phyloP scores from a whole-genome alignment of 2,113 vertebrate genomes.

The Oreochromis niloticus region DNA sequence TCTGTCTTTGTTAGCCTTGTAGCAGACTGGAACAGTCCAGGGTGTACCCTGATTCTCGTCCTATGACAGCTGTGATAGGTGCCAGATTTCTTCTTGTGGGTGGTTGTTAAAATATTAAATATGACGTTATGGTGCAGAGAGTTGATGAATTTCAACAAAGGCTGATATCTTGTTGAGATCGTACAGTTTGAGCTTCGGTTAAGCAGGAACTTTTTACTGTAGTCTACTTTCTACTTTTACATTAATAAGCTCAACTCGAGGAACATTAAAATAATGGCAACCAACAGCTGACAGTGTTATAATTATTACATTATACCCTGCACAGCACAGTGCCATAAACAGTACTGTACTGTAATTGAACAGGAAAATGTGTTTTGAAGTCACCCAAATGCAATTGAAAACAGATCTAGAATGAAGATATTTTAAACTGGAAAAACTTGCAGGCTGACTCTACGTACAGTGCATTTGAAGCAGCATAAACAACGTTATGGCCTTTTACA shows the following conservation, averaged over 20 bases:
- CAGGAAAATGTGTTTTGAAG: background rate
- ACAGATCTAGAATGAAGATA: background rate
- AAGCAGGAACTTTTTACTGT: background rate
- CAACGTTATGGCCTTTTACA: background rate
- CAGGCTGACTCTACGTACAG: background rate
- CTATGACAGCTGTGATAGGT: background rate
- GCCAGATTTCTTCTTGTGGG: background rate
- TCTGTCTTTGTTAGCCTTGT: background rate
- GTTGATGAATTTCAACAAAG: background rate
- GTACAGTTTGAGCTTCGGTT: background rate
- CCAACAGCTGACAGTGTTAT: background rate
- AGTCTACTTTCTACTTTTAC: background rate
- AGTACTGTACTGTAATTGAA: background rate
- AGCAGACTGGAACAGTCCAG: background rate
- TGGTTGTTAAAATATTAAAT: background rate
- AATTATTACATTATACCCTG: background rate
- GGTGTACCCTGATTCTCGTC: background rate
- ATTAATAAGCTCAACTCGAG: background rate
- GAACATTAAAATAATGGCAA: background rate
- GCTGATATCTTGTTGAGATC: background rate
- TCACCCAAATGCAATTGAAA: background rate
- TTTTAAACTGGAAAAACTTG: background rate
- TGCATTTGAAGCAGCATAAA: background rate
- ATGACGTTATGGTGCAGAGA: background rate
- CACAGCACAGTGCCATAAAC: background rate